phyloP scores from a whole-genome alignment of 1,140 invertebrate genomes.

The Ips nitidus region DNA sequence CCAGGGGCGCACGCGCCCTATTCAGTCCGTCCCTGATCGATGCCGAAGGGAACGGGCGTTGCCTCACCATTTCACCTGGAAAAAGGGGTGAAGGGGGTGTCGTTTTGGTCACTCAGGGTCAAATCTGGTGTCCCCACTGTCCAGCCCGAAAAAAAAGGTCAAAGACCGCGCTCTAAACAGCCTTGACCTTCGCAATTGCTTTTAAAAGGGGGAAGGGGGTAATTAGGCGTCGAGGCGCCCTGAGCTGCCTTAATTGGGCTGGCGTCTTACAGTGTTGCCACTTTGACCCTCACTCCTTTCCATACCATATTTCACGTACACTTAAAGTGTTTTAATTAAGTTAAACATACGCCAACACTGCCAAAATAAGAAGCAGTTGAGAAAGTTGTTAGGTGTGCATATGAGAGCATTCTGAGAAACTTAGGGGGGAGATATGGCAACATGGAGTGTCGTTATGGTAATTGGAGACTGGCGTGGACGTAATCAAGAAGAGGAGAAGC shows the following conservation, averaged over 20 bases:
- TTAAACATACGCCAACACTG: background rate
- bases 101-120: background rate
- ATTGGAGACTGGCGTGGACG: constrained; percentile 22
- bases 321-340: background rate
- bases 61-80: constrained; percentile 32
- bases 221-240: constrained; percentile 30
- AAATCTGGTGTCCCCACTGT: background rate
- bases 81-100: constrained; percentile 1
- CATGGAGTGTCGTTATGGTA: constrained; percentile 22
- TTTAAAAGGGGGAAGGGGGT: constrained; percentile 7
- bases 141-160: constrained; percentile 14
- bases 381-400: too few species aligned
- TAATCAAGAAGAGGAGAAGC: constrained; percentile 13
- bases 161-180: constrained; percentile 24
- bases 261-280: constrained; percentile 31
- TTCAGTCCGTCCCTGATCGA: constrained; percentile 13
- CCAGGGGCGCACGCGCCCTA: constrained; percentile 9
- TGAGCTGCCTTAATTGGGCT: constrained; percentile 22
- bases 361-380: too few species aligned
- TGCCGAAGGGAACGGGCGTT: constrained; percentile 30
- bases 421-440: constrained; percentile 5
- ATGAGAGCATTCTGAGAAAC: too few species aligned
- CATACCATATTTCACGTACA: background rate
- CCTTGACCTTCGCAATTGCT: constrained; percentile 18
- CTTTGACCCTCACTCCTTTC: background rate